These are phyloP conservation scores for Rhagoletis pomonella DNA, from an alignment of 1,140 invertebrate genomes.

Conservation along the genomic window DNA sequence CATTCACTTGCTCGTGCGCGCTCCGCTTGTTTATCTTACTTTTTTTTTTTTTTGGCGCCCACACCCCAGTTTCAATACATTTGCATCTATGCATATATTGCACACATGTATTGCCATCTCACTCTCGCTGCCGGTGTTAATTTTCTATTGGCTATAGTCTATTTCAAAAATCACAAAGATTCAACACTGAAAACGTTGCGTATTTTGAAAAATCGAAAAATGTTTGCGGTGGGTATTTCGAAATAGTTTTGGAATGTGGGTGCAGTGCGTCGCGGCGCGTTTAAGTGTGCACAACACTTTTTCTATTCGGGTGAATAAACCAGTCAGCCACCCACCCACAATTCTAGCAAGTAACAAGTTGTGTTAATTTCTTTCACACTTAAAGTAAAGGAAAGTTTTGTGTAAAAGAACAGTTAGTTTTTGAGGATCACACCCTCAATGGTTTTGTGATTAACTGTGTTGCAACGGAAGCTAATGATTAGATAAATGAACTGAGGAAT, in stretches of 20 bases:
- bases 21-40: neutral
- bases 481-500: neutral
- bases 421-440: no score
- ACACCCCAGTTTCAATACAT: neutral
- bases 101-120: neutral
- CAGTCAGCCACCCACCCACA: neutral
- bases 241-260: conserved; percentile 69
- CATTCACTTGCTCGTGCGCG: conserved; percentile 1
- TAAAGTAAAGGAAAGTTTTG: neutral
- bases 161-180: neutral
- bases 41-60: conserved; percentile 41
- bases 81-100: neutral
- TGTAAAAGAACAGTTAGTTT: neutral
- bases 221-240: conserved; percentile 53
- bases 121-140: neutral
- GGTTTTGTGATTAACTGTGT: neutral
- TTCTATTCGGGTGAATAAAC: neutral
- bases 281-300: conserved; percentile 62
- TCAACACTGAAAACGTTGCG: conserved; percentile 41
- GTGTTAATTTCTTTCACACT: conserved; percentile 17
- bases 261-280: conserved; percentile 73
- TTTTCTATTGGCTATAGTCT: conserved; percentile 36
- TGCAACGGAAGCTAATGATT: neutral
- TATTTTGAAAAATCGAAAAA: conserved; percentile 48
- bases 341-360: conserved; percentile 5